A percentile compares a stretch with the other conserved stretches of the same genome.
These are phyloP conservation scores for Pandemis corylana DNA, from an alignment of 2,888 invertebrate genomes.

Conservation along the genomic window DNA sequence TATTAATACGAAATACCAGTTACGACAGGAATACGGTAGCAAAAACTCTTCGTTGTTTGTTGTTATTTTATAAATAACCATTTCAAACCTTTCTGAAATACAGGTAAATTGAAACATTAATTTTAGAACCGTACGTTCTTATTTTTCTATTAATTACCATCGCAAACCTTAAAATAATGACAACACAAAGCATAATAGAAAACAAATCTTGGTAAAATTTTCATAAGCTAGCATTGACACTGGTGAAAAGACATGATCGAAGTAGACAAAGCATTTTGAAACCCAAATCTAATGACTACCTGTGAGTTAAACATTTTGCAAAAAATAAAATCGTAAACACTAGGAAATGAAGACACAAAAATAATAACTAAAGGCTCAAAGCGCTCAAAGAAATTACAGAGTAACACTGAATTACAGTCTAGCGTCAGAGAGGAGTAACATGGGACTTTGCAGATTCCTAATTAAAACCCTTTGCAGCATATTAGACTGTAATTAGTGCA, in stretches of 20 bases:
- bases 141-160: background rate
- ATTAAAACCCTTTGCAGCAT: slow-evolving; percentile 20
- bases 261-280: background rate
- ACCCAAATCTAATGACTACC: background rate
- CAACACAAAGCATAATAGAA: no score
- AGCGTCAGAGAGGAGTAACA: slow-evolving; percentile 7
- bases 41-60: no score
- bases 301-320: background rate
- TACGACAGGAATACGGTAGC: no score
- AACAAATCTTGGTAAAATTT: background rate
- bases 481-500: slow-evolving; percentile 21
- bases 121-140: background rate
- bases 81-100: background rate
- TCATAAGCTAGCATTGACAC: background rate
- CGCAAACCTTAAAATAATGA: no score
- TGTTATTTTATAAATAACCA: no score
- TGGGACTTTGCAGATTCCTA: slow-evolving; percentile 13
- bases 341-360: slow-evolving; percentile 26
- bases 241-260: background rate
- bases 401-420: slow-evolving; percentile 30
- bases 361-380: slow-evolving; percentile 23
- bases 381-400: slow-evolving; percentile 30
- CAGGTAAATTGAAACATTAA: background rate
- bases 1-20: no score
- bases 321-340: slow-evolving; percentile 13